Evolutionary conservation across 2,888 invertebrate species (phyloP), one percentile per base, ranked within the genome.

Genomic region (Chloroclystis v-ata): DNA sequence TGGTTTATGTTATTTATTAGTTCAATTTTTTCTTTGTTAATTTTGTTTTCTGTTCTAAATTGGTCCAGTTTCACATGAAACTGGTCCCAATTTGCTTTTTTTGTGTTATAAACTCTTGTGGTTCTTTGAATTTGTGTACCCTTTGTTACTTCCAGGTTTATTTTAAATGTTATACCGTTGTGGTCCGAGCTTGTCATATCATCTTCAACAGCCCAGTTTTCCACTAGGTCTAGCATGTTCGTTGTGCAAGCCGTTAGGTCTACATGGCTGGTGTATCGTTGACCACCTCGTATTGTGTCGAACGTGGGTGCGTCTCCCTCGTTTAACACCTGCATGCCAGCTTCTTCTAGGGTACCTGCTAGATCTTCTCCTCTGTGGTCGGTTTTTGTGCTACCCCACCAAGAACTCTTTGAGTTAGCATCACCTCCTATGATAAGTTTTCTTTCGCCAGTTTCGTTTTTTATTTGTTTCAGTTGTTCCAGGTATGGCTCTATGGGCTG

Each of bases 151-250:
- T 25, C 1, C 1, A 53, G 0, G 0, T 26, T 48, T 0, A 65
- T 32, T 4, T 49, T 40, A 8, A 65, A 63, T 0, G 14, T n/a
- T 0, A 67, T 61, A 0, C 44, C 49, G 13, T 59, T 59, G 41
- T 59, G 61, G 45, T 59, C 20, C 2, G 20, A 20, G 20, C 20
- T 20, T 5, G 20, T 20, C 20, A 20, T 2, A 20, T 5, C 20
- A 5, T 44, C 46, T 0, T 43, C 54, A 0, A 60, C 52, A 10
- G 28, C 29, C 60, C 59, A 59, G 12, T 49, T 37, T 0, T 49
- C 54, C 0, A 60, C 20, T 4, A 42, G n/a, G 12, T 26, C 33
- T 1, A 60, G 39, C 8, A 60, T 0, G 0, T 51, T 48, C 0
- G n/a, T 1, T 0, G 61, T 40, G 38, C 64, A 61, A 0, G 57